Percentiles rank a stretch among this genome's conserved stretches.
phyloP scores from a whole-genome alignment of 2,888 invertebrate genomes.

The Andrena praecox region DNA sequence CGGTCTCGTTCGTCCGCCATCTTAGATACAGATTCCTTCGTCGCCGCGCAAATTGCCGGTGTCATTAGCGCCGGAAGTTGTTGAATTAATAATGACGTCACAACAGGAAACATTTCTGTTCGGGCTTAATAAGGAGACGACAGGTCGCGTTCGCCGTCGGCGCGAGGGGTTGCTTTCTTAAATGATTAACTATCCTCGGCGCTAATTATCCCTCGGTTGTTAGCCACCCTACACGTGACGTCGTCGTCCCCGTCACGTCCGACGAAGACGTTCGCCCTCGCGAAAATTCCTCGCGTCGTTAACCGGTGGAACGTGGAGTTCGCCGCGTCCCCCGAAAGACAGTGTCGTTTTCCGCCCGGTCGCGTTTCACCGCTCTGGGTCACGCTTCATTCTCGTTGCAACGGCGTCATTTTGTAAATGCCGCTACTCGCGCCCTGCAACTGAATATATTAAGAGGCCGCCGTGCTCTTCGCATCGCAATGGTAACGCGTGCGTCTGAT shows the following conservation, averaged over 20 bases:
- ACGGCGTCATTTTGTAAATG: slow-evolving; percentile 51
- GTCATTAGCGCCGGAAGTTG: slow-evolving; percentile 56
- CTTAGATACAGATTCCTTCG: slow-evolving; percentile 24
- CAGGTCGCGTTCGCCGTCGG: slow-evolving; percentile 75
- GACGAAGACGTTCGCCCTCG: slow-evolving; percentile 49
- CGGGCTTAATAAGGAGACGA: slow-evolving; percentile 81
- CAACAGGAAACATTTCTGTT: slow-evolving; percentile 53
- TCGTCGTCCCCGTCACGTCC: slow-evolving; percentile 72
- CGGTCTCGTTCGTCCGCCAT: not conserved
- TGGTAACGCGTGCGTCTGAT: slow-evolving; percentile 29
- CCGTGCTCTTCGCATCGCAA: slow-evolving; percentile 58
- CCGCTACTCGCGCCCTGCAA: slow-evolving; percentile 26
- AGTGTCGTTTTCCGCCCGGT: slow-evolving; percentile 35
- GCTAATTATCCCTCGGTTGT: slow-evolving; percentile 80
- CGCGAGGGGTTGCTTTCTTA: slow-evolving; percentile 77
- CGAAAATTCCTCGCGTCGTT: slow-evolving; percentile 63
- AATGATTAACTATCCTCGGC: slow-evolving; percentile 81
- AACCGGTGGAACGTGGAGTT: slow-evolving; percentile 74
- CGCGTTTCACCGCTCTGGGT: slow-evolving; percentile 53
- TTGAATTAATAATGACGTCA: slow-evolving; percentile 70
- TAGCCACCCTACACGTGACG: slow-evolving; percentile 78
- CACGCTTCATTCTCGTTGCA: slow-evolving; percentile 49
- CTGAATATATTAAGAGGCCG: slow-evolving; percentile 46
- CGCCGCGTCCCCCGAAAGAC: slow-evolving; percentile 47
- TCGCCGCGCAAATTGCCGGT: slow-evolving; percentile 53